A percentile compares a stretch with the other conserved stretches of the same genome.
phyloP scores from a whole-genome alignment of 2,797 vertebrate species.

The Scleropages formosus region DNA sequence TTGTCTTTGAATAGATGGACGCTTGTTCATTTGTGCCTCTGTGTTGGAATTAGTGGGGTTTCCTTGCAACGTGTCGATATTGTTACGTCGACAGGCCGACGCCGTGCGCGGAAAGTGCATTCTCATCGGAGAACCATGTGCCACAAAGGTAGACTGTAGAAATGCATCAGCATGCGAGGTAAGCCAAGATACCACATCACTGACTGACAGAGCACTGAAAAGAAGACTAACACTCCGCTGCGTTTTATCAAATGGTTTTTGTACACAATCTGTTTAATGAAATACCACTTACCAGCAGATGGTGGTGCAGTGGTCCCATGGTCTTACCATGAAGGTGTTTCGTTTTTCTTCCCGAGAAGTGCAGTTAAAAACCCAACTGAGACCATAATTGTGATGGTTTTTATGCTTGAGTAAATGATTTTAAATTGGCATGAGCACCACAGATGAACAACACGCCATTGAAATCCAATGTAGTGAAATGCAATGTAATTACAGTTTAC shows the following conservation, averaged over 20 bases:
- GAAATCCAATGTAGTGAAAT: not conserved
- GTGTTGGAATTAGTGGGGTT: not conserved
- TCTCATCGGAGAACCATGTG: slow-evolving; percentile 60
- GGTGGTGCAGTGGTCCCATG: slow-evolving; percentile 12
- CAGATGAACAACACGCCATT: not conserved
- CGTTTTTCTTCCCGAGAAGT: not conserved
- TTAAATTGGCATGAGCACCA: slow-evolving; percentile 15
- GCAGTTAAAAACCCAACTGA: not conserved
- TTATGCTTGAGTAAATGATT: slow-evolving; percentile 16
- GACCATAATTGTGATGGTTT: slow-evolving; percentile 6
- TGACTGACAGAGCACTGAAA: not conserved
- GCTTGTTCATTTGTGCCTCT: slow-evolving; percentile 7
- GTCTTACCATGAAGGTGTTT: not conserved
- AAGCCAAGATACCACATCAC: not conserved
- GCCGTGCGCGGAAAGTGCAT: slow-evolving; percentile 50
- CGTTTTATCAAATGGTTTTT: not conserved
- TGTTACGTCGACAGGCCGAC: slow-evolving; percentile 39
- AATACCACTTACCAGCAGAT: slow-evolving; percentile 4
- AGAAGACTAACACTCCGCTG: not conserved
- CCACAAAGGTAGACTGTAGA: slow-evolving; percentile 52
- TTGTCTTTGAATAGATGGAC: not conserved
- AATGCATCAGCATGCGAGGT: slow-evolving; percentile 46
- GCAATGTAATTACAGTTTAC: slow-evolving; percentile 4
- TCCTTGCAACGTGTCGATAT: not conserved
- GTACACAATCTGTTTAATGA: not conserved